Evolutionary conservation across 92 coral and sea anemone species (phyloP), one percentile per base, ranked within the genome.

Genomic region (Plumapathes pennacea): DNA sequence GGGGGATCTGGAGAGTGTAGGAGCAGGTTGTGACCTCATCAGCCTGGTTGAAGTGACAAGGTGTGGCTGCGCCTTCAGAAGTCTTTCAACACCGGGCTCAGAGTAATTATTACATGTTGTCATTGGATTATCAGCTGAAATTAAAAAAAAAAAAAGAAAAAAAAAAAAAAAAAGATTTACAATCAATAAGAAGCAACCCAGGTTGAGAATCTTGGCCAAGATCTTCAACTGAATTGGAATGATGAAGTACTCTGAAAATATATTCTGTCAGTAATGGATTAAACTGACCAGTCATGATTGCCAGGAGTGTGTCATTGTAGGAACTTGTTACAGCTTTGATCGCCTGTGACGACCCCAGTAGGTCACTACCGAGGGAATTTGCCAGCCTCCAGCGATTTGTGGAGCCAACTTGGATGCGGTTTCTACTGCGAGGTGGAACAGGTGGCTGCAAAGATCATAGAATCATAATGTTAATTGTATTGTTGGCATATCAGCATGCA

Each of bases 321-420:
- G 91, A 82, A 41, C 87, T 76, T 37, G 68, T 83, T 10, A 80
- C 89, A 26, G 97, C 88, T 49, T 85, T 87, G 1, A 91, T 53
- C 12, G 97, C 97, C 76, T 91, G 97, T 19, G 89, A 80, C 10
- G 96, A 87, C 32, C 97, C 97, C 12, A 91, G 85, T 23, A 91
- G 73, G 52, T 91, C 97, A 62, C 85, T 88, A 17, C 91, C 85
- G 1, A 91, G 84, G 13, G 80, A 59, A 53, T 75, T 71, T 12
- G 97, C 89, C 8, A 91, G 65, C 8, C 97, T 70, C 97, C 97
- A 91, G 48, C 97, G 71, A 61, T 91, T 91, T 36, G 97, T 87
- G 61, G 21, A 78, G 6, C 97, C 97, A 45, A 91, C 97, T 64
- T 87, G 88, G 37, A 89, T 66, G 14, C 97, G 83, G 48, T 91